Evolutionary conservation across 2,888 invertebrate genomes (phyloP), one percentile per base, ranked within the genome.

Genomic region (Leistus spinibarbis): DNA sequence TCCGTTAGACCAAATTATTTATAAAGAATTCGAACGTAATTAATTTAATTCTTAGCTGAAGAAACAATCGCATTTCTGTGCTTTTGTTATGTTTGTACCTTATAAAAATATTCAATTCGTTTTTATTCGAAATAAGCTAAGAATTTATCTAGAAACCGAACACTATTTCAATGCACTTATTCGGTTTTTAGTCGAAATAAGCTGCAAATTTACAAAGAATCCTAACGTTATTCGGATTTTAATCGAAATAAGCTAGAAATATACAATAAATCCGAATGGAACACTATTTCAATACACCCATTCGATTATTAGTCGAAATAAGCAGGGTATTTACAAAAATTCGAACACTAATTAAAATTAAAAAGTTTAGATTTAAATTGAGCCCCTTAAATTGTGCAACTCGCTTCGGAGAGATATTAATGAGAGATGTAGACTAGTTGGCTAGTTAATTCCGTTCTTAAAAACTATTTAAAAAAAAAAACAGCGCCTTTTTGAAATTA

Each of bases 351-450:
- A 40, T 40, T 10, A 40, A 1, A 24, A 24, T 4, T 24, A 40
- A 40, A 40, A n/a, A n/a, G n/a, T 40, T 3, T 40, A 40, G 40
- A 7, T 1, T 7, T 10, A 7, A 13, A 7, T 40, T 40, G 7
- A 10, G 24, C 40, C 40, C 40, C 5, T 13, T 40, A 40, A 40
- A 13, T 40, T 40, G 40, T 40, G 40, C 13, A 40, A 10, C 40
- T 40, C 40, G 40, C 13, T 40, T 7, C 10, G 7, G 40, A 40
- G 40, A 40, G 40, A 13, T 5, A 13, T 40, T 40, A 60, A 60
- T 64, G 72, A 72, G 72, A 72, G 66, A 72, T 72, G 19, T 72
- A 72, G 72, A 72, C 72, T 66, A 72, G 72, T 57, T 27, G 54
- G 27, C 23, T 23, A 64, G 64, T 60, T 16, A 60, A 73, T 60